Evolutionary conservation across 2,888 invertebrate genomes (phyloP), one percentile per base, ranked within the genome.

Genomic region (Trisateles emortualis): DNA sequence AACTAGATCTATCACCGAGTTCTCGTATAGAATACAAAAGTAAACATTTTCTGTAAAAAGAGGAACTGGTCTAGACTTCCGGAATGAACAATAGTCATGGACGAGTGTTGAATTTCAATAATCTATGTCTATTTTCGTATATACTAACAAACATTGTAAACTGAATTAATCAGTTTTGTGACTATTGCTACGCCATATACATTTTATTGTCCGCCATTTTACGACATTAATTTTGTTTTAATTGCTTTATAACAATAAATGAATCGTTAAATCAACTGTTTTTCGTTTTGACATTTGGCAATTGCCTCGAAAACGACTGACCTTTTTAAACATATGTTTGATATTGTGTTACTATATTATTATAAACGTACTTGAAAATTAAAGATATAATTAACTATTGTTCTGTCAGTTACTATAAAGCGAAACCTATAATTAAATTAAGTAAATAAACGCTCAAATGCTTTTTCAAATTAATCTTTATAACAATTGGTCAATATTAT

Each of bases 1-100:
- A 74, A 79, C 53, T 75, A 74, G 76, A 71, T 44, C 58, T 52
- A 42, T 36, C 44, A 29, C 44, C 8, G 38, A 4, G 59, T n/a
- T n/a, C n/a, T 9, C 22, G 69, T 11, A 35, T 40, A 32, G 76
- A 72, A 77, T 76, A 71, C 61, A 48, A 66, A 73, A 40, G 24
- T 40, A 36, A 39, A 24, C 24, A 45, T 45, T 68, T 68, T 70
- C 53, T 68, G 55, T 62, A 65, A 64, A 69, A 71, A 69, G 60
- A 71, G 72, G 74, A 76, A 70, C 71, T 60, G 48, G 26, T 50
- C 39, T 59, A 66, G 73, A 74, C 79, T 79, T 79, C 80, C 80
- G 72, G 59, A 64, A 60, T n/a, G 61, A 68, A 77, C 79, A 79
- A 76, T 77, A 61, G 68, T 54, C 29, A 9, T 24, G 29, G 6